Percentiles rank a stretch among this genome's conserved stretches.
Evolutionary conservation across 2,113 vertebrate species (phyloP).

Genomic region (Chaetops frenatus): DNA sequence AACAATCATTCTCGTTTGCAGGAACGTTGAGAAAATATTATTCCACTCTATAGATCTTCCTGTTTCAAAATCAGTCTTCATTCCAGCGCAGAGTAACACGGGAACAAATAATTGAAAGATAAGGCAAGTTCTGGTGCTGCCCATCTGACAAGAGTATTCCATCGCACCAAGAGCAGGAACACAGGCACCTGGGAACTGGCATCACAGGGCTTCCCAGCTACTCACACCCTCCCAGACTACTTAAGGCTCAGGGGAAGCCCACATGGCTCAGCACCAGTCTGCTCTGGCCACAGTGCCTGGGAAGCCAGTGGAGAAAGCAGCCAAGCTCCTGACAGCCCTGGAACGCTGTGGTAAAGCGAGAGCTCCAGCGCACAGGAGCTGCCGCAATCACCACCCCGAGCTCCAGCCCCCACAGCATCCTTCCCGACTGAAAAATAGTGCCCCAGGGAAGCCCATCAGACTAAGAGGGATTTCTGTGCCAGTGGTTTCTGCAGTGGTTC

Average conservation of each 20-base stretch:
- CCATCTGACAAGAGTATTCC: neutral
- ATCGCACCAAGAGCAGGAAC: neutral
- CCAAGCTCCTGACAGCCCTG: neutral
- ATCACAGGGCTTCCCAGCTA: neutral
- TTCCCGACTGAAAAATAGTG: neutral
- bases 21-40: neutral
- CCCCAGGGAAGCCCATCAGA: neutral
- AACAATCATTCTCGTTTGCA: neutral
- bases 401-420: neutral
- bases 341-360: neutral
- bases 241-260: neutral
- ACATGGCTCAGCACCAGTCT: neutral
- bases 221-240: fast-evolving
- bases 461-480: neutral
- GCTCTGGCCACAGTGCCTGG: neutral
- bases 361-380: neutral
- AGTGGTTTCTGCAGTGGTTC: neutral
- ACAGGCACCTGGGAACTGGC: neutral
- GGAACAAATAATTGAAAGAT: neutral
- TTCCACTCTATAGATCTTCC: neutral
- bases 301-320: neutral
- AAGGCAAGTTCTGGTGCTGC: neutral
- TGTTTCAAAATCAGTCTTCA: neutral
- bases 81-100: neutral
- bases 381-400: neutral